Conservation (phyloP, 2,113 vertebrate species). For the Sapajus apella region DNA sequence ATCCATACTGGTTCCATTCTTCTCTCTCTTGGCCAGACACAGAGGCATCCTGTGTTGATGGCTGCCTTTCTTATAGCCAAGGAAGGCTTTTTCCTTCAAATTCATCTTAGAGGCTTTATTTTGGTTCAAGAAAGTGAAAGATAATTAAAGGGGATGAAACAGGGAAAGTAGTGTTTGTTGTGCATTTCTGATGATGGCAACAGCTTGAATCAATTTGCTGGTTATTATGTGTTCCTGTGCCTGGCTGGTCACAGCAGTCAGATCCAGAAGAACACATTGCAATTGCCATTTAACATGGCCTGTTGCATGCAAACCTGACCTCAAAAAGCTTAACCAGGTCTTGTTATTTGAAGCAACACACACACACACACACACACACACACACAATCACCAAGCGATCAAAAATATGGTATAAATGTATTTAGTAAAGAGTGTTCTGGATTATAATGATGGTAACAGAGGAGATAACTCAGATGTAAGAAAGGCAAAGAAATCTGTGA, state of each 20-base stretch:
- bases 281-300: neutral
- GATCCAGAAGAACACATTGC: neutral
- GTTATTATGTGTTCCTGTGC: constrained; percentile 42
- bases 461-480: neutral
- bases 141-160: constrained; percentile 43
- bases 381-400: neutral
- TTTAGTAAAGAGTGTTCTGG: constrained; percentile 20
- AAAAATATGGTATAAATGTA: constrained; percentile 25
- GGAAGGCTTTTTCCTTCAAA: constrained; percentile 29
- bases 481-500: constrained; percentile 23
- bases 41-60: neutral
- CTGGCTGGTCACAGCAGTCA: constrained; percentile 43
- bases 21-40: constrained; percentile 61
- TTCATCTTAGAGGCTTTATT: constrained; percentile 45
- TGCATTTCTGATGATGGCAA: constrained; percentile 38
- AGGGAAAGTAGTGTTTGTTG: constrained; percentile 20
- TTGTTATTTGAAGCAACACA: constrained; percentile 44
- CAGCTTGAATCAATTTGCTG: constrained; percentile 70
- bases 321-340: constrained; percentile 26
- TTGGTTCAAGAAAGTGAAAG: constrained; percentile 48
- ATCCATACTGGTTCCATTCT: neutral
- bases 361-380: neutral
- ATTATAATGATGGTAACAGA: neutral
- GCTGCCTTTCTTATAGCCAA: constrained; percentile 9
- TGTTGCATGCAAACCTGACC: constrained; percentile 29